Conservation (phyloP, 2,888 invertebrate species). For the Sesia bembeciformis region DNA sequence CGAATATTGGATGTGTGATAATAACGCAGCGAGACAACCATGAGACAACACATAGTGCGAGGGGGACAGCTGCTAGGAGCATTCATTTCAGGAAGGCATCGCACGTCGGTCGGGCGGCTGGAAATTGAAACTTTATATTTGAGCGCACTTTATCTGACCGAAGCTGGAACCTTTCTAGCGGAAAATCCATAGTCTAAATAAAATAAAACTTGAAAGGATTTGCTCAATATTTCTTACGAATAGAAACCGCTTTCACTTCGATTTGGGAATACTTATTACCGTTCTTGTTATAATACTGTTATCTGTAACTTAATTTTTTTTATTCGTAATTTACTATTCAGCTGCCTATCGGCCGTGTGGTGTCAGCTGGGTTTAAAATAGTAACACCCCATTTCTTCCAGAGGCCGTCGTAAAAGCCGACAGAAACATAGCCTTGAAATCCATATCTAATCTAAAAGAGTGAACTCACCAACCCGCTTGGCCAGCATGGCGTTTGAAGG, state of each 20-base stretch:
- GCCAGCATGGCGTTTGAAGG: too few species aligned
- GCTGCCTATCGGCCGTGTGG: too few species aligned
- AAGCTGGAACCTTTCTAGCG: constrained; percentile 41
- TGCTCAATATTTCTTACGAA: constrained; percentile 36
- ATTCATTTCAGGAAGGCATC: constrained; percentile 23
- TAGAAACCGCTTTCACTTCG: constrained; percentile 32
- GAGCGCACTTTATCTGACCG: constrained; percentile 63
- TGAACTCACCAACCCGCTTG: too few species aligned
- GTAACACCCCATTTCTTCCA: too few species aligned
- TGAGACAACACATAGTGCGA: background rate
- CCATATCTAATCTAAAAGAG: too few species aligned
- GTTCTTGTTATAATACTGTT: background rate
- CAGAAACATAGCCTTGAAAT: too few species aligned
- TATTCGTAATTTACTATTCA: too few species aligned
- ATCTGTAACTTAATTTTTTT: background rate
- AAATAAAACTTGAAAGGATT: constrained; percentile 49
- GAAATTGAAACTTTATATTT: constrained; percentile 72
- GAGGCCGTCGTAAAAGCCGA: too few species aligned
- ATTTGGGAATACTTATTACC: constrained; percentile 19
- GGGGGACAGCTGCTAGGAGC: background rate
- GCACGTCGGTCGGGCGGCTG: constrained; percentile 45
- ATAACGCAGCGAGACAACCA: background rate
- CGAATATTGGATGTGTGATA: background rate
- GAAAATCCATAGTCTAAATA: constrained; percentile 54
- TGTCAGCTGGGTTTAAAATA: too few species aligned